Evolutionary conservation across 92 coral and sea anemone genomes (phyloP).

Genomic region (Bergia puertoricense): DNA sequence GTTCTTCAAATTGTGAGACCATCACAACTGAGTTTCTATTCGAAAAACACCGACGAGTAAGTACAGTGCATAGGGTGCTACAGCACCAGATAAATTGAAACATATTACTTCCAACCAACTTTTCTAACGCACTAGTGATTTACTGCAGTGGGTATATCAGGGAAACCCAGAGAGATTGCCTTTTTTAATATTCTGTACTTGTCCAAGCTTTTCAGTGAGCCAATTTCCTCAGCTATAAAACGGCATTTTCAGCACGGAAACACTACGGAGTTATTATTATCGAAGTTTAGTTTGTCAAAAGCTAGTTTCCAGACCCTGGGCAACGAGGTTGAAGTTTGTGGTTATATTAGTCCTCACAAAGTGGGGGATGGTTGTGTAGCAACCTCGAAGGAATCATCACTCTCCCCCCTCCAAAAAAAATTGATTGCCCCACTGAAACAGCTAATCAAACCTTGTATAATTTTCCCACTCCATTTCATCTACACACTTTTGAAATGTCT

Average conservation of each 20-base stretch:
- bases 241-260: neutral
- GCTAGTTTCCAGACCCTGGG: too few relatives aligned
- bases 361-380: too few relatives aligned
- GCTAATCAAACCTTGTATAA: too few relatives aligned
- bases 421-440: too few relatives aligned
- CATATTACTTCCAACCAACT: neutral
- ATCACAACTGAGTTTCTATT: conserved; percentile 63
- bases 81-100: neutral
- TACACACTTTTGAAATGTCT: neutral
- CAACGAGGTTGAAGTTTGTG: too few relatives aligned
- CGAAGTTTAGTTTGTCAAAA: too few relatives aligned
- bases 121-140: neutral
- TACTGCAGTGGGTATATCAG: too few relatives aligned
- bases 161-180: neutral
- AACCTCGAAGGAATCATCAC: too few relatives aligned
- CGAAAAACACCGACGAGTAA: conserved; percentile 70
- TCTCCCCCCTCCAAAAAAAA: too few relatives aligned
- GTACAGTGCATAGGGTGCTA: conserved; percentile 31
- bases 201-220: neutral
- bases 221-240: neutral
- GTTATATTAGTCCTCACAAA: too few relatives aligned
- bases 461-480: too few relatives aligned
- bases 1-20: conserved; percentile 93
- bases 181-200: neutral
- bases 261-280: neutral